phyloP scores from a whole-genome alignment of 2,797 vertebrate species.

The Aulostomus chinensis region DNA sequence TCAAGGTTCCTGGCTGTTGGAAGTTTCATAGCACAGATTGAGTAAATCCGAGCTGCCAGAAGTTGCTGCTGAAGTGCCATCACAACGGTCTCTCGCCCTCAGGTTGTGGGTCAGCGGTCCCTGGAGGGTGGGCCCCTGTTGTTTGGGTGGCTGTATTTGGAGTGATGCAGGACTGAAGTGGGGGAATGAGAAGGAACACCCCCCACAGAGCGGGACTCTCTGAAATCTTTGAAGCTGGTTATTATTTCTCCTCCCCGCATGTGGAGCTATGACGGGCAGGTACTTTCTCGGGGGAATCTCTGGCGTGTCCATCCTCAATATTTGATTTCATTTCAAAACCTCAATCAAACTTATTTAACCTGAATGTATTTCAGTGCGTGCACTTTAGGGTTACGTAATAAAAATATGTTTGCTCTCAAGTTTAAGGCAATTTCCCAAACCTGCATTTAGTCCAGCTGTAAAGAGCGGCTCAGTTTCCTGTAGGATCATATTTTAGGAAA shows the following conservation, averaged over 20 bases:
- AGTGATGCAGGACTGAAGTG: slow-evolving; percentile 29
- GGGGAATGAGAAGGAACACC: slow-evolving; percentile 39
- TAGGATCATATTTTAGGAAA: slow-evolving; percentile 13
- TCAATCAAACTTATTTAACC: slow-evolving; percentile 32
- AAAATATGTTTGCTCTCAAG: slow-evolving; percentile 13
- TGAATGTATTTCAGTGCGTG: slow-evolving; percentile 3
- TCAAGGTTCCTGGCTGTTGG: slow-evolving; percentile 26
- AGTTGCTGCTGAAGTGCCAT: slow-evolving; percentile 30
- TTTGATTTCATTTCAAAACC: slow-evolving; percentile 27
- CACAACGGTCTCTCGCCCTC: slow-evolving; percentile 2
- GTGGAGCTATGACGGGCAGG: slow-evolving; percentile 62
- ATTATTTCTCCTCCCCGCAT: slow-evolving; percentile 61
- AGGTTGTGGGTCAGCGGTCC: slow-evolving; percentile 25
- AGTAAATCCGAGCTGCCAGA: slow-evolving; percentile 2
- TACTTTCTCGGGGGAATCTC: slow-evolving; percentile 63
- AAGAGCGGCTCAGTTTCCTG: slow-evolving; percentile 1
- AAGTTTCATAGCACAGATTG: slow-evolving; percentile 31
- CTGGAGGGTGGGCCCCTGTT: slow-evolving; percentile 34
- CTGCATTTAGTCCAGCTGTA: background rate
- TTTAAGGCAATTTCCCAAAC: slow-evolving; percentile 6
- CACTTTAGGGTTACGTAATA: slow-evolving; percentile 11
- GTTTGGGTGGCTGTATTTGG: slow-evolving; percentile 28
- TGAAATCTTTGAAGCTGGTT: slow-evolving; percentile 51
- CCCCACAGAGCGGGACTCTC: slow-evolving; percentile 38
- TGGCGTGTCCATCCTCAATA: slow-evolving; percentile 35